Base-by-base conservation (phyloP, 2,113 vertebrate species). In the Pterocles burchelli region DNA sequence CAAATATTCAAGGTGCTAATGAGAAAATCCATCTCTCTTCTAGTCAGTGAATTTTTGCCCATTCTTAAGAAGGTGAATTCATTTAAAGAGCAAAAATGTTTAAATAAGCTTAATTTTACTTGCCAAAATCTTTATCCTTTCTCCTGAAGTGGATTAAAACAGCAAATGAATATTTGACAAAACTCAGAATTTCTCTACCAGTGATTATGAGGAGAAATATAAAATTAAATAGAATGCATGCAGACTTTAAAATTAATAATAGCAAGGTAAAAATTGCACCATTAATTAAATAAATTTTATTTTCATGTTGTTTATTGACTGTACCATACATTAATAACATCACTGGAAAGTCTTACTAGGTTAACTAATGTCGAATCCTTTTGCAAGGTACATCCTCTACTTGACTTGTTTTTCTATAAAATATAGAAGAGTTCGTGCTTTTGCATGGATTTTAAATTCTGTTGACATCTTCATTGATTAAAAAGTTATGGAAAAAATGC, bases 71-170 rank as follows among this genome's bases (percentile, higher is more conserved):
- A 72, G 6, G 1, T 1, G n/a, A 91, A 95, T 66, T 85, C 58
- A 79, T 88, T 88, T 91, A 82, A 94, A 94, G 66, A 88, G 15
- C 17, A 94, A 94, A 93, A 95, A 54, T 46, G 22, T 88, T 95
- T 95, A 91, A 93, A 83, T 82, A 94, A 95, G 54, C 31, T 85
- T 73, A 43, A 85, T 91, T 95, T 95, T 95, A 89, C 89, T 95
- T 93, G 61, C 58, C 89, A 76, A 95, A 92, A 46, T 58, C 2
- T 65, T 86, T 45, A 72, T 51, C 3, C 5, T 85, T 85, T 75
- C 19, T 33, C 58, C 7, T 43, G 36, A 68, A 36, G 17, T 75
- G 6, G 62, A 73, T 83, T 91, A 73, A 92, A 92, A 17, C 25
- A 77, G 21, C 36, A 86, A 78, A 13, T 19, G 28, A 57, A 52